Conservation (phyloP, 92 coral and sea anemone genomes). For the Blastomussa wellsi region DNA sequence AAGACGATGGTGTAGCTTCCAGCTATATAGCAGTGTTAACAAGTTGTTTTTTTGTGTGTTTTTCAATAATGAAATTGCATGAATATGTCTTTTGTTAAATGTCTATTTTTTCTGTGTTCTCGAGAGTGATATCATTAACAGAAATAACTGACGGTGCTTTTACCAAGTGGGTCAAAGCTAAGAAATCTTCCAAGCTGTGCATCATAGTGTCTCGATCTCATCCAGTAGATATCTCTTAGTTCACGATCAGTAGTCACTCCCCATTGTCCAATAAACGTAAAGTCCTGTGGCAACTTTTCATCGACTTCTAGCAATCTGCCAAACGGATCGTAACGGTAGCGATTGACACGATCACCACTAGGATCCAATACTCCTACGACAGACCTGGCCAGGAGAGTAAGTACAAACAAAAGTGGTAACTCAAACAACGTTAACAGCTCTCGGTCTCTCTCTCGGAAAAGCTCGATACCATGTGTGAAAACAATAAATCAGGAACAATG, state of each 20-base stretch:
- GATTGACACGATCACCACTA: constrained; percentile 45
- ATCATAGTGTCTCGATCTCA: constrained; percentile 64
- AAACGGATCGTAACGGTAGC: constrained; percentile 64
- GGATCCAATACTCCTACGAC: constrained; percentile 47
- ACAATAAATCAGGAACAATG: too few species aligned
- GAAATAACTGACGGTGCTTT: background rate
- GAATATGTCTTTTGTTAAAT: too few species aligned
- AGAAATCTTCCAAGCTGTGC: constrained; percentile 65
- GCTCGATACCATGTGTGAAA: too few species aligned
- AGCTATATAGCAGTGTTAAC: too few species aligned
- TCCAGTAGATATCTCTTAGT: constrained; percentile 50
- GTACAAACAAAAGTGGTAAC: background rate
- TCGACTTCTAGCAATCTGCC: constrained; percentile 37
- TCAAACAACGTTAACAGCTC: too few species aligned
- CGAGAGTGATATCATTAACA: too few species aligned
- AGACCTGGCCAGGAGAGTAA: constrained; percentile 39
- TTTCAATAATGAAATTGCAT: too few species aligned
- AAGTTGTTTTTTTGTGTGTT: too few species aligned
- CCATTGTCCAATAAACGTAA: constrained; percentile 72
- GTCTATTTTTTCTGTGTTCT: too few species aligned
- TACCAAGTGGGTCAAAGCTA: constrained; percentile 70
- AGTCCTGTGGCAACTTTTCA: constrained; percentile 57
- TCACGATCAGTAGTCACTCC: constrained; percentile 52
- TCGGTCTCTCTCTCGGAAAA: too few species aligned
- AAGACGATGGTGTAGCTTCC: too few species aligned